Evolutionary conservation across 2,797 vertebrate species (phyloP).

Genomic region (Linurgus olivaceus): DNA sequence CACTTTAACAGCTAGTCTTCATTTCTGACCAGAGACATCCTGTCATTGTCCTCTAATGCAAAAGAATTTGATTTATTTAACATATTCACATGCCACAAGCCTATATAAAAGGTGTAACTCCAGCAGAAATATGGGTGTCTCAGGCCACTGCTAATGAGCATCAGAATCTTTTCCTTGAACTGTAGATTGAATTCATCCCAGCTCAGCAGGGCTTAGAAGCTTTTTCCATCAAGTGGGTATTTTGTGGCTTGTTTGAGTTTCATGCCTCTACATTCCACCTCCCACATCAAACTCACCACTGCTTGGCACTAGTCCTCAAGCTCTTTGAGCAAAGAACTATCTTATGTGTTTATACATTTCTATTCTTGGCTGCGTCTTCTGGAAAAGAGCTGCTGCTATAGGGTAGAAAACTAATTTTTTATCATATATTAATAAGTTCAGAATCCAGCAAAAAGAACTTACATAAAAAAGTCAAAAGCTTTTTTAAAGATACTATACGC

Average conservation of each 20-base stretch:
- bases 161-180: background rate
- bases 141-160: background rate
- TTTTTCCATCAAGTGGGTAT: conserved; percentile 5
- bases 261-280: background rate
- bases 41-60: background rate
- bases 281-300: conserved; percentile 43
- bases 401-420: background rate
- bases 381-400: background rate
- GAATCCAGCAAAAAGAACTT: background rate
- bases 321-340: background rate
- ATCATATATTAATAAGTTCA: background rate
- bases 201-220: background rate
- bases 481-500: background rate
- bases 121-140: background rate
- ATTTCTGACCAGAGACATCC: background rate
- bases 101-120: background rate
- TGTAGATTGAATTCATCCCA: background rate
- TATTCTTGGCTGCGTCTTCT: background rate
- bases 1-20: background rate
- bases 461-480: background rate
- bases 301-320: background rate
- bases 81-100: background rate
- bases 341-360: background rate
- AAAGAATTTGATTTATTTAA: background rate
- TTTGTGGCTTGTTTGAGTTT: conserved; percentile 20